Percentiles rank a stretch among this genome's conserved stretches.
phyloP scores from a whole-genome alignment of 1,140 invertebrate genomes.

The Mercenaria mercenaria region DNA sequence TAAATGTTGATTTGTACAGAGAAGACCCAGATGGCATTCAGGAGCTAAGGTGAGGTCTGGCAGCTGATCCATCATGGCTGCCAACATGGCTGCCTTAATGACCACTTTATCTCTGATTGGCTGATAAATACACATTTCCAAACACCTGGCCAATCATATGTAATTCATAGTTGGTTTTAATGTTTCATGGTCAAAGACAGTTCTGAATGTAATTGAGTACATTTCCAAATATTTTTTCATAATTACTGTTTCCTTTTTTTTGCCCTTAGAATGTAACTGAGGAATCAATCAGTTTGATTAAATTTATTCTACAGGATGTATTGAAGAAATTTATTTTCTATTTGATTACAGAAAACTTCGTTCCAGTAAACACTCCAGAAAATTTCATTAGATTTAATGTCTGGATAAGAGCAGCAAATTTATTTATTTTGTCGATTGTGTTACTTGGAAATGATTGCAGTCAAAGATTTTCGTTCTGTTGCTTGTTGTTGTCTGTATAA shows the following conservation, averaged over 20 bases:
- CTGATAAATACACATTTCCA: constrained; percentile 32
- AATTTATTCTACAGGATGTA: not conserved
- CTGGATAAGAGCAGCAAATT: not conserved
- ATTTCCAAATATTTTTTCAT: not conserved
- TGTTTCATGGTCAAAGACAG: not conserved
- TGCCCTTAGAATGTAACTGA: not conserved
- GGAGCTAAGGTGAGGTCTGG: constrained; percentile 19
- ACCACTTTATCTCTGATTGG: constrained; percentile 21
- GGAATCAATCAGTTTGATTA: not conserved
- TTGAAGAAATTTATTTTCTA: constrained; percentile 24
- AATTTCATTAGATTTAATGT: constrained; percentile 21
- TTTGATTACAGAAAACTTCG: not conserved
- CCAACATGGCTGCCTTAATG: constrained; percentile 23
- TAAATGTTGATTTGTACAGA: constrained; percentile 2
- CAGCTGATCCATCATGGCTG: constrained; percentile 49
- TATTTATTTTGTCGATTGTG: constrained; percentile 12
- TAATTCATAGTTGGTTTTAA: not conserved
- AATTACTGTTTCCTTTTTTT: not conserved
- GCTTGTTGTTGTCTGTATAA: not conserved
- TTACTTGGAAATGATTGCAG: constrained; percentile 23
- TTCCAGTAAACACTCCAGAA: constrained; percentile 1
- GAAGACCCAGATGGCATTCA: constrained; percentile 18
- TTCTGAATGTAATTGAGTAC: not conserved
- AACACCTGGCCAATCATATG: constrained; percentile 28
- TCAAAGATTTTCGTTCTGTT: not conserved